Percentiles rank a stretch among this genome's conserved stretches.
Conservation (phyloP, 2,113 vertebrate species). For the Notothenia coriiceps region DNA sequence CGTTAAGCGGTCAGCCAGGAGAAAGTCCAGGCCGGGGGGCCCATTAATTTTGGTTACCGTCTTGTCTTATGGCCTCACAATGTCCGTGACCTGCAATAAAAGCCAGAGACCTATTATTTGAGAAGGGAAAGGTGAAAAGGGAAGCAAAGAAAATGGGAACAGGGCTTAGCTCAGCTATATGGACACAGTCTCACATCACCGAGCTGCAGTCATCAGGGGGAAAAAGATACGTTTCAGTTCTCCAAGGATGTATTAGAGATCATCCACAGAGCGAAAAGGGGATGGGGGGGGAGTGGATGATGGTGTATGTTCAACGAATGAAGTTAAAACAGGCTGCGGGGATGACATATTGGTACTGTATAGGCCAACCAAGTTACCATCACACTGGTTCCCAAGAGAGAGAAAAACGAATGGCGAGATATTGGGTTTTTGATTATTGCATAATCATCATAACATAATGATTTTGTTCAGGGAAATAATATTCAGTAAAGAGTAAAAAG, state of each 20-base stretch:
- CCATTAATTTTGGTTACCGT: constrained; percentile 76
- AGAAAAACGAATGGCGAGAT: too few relatives aligned
- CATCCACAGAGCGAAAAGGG: not conserved
- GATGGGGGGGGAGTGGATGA: not conserved
- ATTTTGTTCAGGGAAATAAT: too few relatives aligned
- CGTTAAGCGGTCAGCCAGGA: constrained; percentile 68
- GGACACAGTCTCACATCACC: constrained; percentile 39
- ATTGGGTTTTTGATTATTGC: too few relatives aligned
- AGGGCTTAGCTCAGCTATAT: constrained; percentile 45
- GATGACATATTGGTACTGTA: too few relatives aligned
- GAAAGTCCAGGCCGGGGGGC: constrained; percentile 54
- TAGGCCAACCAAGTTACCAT: too few relatives aligned
- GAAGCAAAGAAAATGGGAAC: constrained; percentile 50
- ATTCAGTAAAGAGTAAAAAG: too few relatives aligned
- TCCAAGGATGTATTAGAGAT: constrained; percentile 29
- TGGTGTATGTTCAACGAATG: constrained; percentile 7
- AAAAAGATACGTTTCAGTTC: constrained; percentile 30
- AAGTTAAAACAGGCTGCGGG: not conserved
- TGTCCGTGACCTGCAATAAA: constrained; percentile 63
- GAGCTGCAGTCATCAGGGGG: constrained; percentile 36
- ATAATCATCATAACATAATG: too few relatives aligned
- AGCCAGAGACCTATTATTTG: constrained; percentile 62
- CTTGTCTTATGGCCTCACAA: constrained; percentile 67
- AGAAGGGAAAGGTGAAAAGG: constrained; percentile 63
- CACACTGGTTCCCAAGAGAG: too few relatives aligned